Conservation (phyloP, 2,797 vertebrate species). For the Rousettus madagascariensis region DNA sequence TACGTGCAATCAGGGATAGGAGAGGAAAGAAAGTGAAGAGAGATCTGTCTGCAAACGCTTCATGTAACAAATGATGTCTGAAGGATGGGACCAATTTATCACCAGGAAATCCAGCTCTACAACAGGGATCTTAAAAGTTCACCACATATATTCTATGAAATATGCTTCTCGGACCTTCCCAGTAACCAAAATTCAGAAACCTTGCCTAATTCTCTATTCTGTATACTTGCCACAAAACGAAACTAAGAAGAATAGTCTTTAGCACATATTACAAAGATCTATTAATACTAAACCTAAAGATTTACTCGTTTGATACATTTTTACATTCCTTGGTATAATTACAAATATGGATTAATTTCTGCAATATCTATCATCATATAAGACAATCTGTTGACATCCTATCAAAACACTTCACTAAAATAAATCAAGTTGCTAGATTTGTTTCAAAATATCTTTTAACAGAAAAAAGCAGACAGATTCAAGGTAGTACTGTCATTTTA, state of each 20-base stretch:
- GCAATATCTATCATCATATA: not conserved
- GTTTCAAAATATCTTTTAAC: conserved; percentile 18
- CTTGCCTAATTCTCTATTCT: not conserved
- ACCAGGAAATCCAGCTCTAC: not conserved
- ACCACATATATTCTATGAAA: not conserved
- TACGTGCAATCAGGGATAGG: not conserved
- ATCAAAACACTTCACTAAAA: not conserved
- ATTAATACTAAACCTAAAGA: not conserved
- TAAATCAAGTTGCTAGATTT: not conserved
- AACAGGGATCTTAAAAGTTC: not conserved
- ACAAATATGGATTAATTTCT: not conserved
- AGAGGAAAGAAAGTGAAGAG: not conserved
- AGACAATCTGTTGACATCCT: not conserved
- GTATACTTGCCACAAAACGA: not conserved
- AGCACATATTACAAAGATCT: not conserved
- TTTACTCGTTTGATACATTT: not conserved
- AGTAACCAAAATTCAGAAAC: conserved; percentile 13
- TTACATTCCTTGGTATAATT: not conserved
- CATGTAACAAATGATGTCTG: not conserved
- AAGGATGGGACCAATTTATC: not conserved
- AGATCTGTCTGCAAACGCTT: not conserved
- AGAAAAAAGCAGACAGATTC: not conserved
- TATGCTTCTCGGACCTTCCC: not conserved
- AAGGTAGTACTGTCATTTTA: not conserved
- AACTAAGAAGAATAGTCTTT: not conserved